Evolutionary conservation across 2,113 vertebrate species (phyloP).

Genomic region (Sarotherodon lohbergeri): DNA sequence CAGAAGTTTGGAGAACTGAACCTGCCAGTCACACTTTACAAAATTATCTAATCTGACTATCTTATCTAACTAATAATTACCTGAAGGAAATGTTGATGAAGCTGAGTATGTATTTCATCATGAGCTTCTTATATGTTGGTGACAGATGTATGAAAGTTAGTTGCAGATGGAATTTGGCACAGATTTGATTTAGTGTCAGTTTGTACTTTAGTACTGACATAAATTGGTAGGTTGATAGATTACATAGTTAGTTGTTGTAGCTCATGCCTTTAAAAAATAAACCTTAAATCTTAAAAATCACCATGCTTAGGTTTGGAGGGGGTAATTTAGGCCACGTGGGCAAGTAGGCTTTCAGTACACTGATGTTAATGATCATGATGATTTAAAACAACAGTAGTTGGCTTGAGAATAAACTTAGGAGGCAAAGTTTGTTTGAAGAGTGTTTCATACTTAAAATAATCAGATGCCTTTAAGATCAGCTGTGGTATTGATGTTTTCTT

Average conservation of each 20-base stretch:
- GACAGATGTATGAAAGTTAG: not conserved
- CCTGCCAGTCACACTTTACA: not conserved
- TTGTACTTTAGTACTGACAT: not conserved
- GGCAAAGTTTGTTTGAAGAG: not conserved
- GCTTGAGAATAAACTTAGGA: not conserved
- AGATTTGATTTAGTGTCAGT: not conserved
- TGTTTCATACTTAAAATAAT: not conserved
- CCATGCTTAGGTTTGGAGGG: not conserved
- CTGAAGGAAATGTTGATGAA: not conserved
- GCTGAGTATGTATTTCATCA: not conserved
- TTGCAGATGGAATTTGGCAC: not conserved
- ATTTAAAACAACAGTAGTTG: not conserved
- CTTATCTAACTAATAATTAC: not conserved
- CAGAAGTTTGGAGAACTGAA: not conserved
- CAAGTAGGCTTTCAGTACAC: not conserved
- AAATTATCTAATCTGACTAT: not conserved
- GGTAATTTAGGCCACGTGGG: not conserved
- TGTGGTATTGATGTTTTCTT: not conserved
- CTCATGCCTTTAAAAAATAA: fast-evolving
- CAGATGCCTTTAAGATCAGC: not conserved
- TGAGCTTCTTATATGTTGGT: not conserved
- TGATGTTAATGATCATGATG: not conserved
- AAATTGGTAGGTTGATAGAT: not conserved
- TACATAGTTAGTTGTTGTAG: not conserved
- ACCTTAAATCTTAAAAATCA: not conserved